Base-by-base conservation (phyloP, 2,888 invertebrate species). In the Operophtera brumata region DNA sequence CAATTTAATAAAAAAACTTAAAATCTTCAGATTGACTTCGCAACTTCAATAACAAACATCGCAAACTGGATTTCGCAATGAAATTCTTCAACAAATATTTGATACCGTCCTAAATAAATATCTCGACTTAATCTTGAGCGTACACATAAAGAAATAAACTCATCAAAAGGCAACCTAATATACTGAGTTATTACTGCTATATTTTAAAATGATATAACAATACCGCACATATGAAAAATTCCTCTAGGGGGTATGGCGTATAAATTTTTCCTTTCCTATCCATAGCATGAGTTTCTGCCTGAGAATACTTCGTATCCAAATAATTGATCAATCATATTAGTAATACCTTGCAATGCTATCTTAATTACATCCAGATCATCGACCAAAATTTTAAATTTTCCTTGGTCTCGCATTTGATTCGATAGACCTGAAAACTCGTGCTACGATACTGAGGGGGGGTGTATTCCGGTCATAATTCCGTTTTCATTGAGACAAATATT, bases 401-500 rank as follows among this genome's bases (percentile, higher is more conserved):
- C 20, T 3, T 3, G 4, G 20, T 3, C 20, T 20, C 20, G 4
- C 4, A 20, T 20, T 20, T 4, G 4, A 20, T 20, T 20, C 20
- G 20, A 20, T 20, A 20, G 20, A 4, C 2, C 13, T 37, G 36
- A n/a, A 42, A 54, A 55, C 46, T 26, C 11, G 28, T 50, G 55
- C 37, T 47, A 11, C 13, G 10, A 14, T 13, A 75, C 69, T 54
- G 69, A 48, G 54, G 62, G 74, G n/a, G 80, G 80, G 78, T 77
- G 78, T 77, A 76, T 74, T 71, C 69, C 61, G 66, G 71, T 78
- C 83, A 78, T 87, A 87, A 87, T 86, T 85, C 81, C 78, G 72
- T 84, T 87, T 87, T 85, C 84, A 86, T 87, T 87, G 87, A 87
- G 86, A 88, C 88, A 86, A 89, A 89, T 88, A 86, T 84, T 81